These are phyloP conservation scores for Lithophane ornitopus DNA, from an alignment of 2,888 invertebrate genomes.

Conservation along the genomic window DNA sequence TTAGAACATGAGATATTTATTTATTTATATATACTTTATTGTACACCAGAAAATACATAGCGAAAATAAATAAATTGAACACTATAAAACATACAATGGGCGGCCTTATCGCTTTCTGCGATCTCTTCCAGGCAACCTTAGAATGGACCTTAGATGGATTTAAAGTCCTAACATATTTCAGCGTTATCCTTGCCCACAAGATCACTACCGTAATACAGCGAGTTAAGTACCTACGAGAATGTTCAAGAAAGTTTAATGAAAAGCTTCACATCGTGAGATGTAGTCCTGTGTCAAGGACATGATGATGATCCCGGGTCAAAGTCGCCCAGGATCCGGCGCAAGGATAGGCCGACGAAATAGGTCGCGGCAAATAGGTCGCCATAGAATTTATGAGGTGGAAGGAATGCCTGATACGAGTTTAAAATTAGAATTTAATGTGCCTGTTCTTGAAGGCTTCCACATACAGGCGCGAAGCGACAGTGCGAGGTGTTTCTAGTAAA, in stretches of 20 bases:
- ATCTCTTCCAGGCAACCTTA: too few species aligned
- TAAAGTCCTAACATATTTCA: not conserved
- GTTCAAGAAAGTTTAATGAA: slow-evolving; percentile 38
- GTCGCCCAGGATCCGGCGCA: slow-evolving; percentile 59
- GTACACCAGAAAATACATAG: too few species aligned
- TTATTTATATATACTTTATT: too few species aligned
- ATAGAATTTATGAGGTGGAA: slow-evolving; percentile 15
- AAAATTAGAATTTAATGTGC: slow-evolving; percentile 20
- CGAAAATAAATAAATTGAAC: too few species aligned
- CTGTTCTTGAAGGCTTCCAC: not conserved
- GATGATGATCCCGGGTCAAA: slow-evolving; percentile 64
- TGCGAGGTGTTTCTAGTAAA: too few species aligned
- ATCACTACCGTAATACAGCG: not conserved
- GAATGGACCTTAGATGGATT: too few species aligned
- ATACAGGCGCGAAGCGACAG: too few species aligned
- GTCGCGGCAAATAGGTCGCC: slow-evolving; percentile 58
- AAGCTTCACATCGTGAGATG: slow-evolving; percentile 5
- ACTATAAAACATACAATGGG: too few species aligned
- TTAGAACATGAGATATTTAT: not conserved
- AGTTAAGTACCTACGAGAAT: not conserved
- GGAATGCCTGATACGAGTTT: slow-evolving; percentile 21
- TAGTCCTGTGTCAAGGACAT: slow-evolving; percentile 58
- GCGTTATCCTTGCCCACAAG: not conserved
- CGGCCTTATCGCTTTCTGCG: too few species aligned
- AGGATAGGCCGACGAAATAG: slow-evolving; percentile 68